Conservation (phyloP, 2,113 vertebrate genomes). For the Brienomyrus brachyistius region DNA sequence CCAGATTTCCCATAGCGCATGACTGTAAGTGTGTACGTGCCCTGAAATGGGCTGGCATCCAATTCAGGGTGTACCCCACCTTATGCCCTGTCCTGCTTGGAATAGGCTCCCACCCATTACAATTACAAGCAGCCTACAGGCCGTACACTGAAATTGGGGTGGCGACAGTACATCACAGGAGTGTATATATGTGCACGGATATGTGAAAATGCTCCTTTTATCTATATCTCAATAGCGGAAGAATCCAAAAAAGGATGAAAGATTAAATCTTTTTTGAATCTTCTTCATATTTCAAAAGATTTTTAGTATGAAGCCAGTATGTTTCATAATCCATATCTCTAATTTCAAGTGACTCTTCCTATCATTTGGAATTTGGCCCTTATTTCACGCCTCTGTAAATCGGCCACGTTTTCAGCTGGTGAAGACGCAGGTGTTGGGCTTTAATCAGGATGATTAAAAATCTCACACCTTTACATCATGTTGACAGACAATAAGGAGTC, state of each 20-base stretch:
- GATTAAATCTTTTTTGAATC: not conserved
- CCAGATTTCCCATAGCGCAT: not conserved
- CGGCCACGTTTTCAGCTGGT: not conserved
- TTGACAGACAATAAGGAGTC: slow-evolving; percentile 18
- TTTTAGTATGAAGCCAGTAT: not conserved
- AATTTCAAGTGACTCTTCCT: not conserved
- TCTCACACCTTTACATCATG: slow-evolving; percentile 7
- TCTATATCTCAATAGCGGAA: not conserved
- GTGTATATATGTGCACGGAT: not conserved
- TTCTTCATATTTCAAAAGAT: not conserved
- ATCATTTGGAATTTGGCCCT: not conserved
- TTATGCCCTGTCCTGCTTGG: not conserved
- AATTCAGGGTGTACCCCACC: not conserved
- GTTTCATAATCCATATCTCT: not conserved
- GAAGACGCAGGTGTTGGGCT: slow-evolving; percentile 19
- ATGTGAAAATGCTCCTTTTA: not conserved
- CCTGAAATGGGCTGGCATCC: not conserved
- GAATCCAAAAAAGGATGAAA: not conserved
- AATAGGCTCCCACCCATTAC: not conserved
- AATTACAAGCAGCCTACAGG: not conserved
- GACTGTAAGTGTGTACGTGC: not conserved
- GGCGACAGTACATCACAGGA: not conserved
- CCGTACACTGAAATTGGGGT: not conserved
- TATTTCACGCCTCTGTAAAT: not conserved
- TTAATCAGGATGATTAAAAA: slow-evolving; percentile 22